phyloP scores from a whole-genome alignment of 2,113 vertebrate species.

The Cryptoleucopteryx plumbea region DNA sequence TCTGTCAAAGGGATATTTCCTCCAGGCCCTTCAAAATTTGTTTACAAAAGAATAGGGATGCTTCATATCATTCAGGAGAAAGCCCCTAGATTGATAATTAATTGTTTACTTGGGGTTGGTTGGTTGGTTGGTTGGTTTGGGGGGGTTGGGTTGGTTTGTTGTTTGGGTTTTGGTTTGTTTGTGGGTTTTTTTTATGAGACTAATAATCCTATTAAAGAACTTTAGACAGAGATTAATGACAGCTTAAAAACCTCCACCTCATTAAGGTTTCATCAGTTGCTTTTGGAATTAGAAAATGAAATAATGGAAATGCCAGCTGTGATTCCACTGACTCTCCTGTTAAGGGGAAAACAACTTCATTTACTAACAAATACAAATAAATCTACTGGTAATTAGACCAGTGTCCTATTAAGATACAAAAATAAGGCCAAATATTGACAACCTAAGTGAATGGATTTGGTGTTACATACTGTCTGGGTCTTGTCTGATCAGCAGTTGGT shows the following conservation, averaged over 20 bases:
- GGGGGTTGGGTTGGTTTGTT: not conserved
- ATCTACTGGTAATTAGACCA: constrained; percentile 5
- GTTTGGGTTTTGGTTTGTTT: no score
- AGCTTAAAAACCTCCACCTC: not conserved
- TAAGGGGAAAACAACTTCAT: not conserved
- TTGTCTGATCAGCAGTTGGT: not conserved
- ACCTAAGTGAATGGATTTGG: not conserved
- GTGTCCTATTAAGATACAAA: not conserved
- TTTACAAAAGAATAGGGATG: not conserved
- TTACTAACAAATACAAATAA: constrained; percentile 33
- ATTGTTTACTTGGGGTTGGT: not conserved
- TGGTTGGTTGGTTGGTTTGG: not conserved
- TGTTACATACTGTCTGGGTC: not conserved
- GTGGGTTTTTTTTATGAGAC: not conserved
- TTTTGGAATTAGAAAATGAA: constrained; percentile 35
- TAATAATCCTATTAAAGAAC: constrained; percentile 6
- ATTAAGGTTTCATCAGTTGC: constrained; percentile 3
- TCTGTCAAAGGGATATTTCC: not conserved
- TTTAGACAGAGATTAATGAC: constrained; percentile 1
- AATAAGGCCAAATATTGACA: not conserved
- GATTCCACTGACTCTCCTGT: not conserved
- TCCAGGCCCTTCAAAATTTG: not conserved
- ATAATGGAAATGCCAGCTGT: constrained; percentile 8
- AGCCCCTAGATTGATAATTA: not conserved
- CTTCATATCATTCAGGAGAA: not conserved